Base-by-base conservation (phyloP, 1,140 invertebrate genomes). In the Drosophila ironensis region DNA sequence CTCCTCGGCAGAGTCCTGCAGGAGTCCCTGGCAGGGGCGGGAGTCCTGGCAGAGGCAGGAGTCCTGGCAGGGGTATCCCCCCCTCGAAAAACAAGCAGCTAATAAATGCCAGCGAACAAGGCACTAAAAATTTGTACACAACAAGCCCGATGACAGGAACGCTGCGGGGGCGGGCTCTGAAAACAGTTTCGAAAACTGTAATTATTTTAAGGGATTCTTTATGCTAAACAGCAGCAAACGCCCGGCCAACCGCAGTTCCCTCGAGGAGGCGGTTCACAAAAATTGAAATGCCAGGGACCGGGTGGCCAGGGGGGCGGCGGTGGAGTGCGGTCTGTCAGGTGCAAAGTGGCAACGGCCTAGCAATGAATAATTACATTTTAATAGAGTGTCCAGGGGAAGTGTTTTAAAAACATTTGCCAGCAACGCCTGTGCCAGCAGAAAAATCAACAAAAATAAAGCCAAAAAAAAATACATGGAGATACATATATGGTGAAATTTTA, bases 181-280 rank as follows among this genome's bases (percentile, higher is more conserved):
- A 30, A 48, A 46, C 44, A 45, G 63, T 56, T 75, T 81, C 63
- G 60, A 72, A 82, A 81, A 81, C 76, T 67, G 76, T 81, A 81
- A 81, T 81, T 81, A 81, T 81, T 81, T 81, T 81, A 81, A 81
- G 76, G 75, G 76, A 81, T 81, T 81, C 71, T 76, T 81, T 81
- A 81, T 81, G 77, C 76, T 76, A 81, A 81, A 72, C 73, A 81
- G 67, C 41, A 54, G 40, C 16, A 25, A n/a, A n/a, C n/a, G n/a
- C n/a, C 22, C 35, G 25, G 20, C 33, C 35, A 25, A 17, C 42
- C 12, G 16, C 41, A 25, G 27, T 22, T 38, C 25, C 42, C 27
- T 6, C 6, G 25, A 30, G 25, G 8, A 40, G 41, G 22, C 41
- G 24, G n/a, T n/a, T n/a, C n/a, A n/a, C n/a, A n/a, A n/a, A 80